These are phyloP conservation scores for Drosophila chauvacae DNA, from an alignment of 1,140 invertebrate species.

Conservation along the genomic window DNA sequence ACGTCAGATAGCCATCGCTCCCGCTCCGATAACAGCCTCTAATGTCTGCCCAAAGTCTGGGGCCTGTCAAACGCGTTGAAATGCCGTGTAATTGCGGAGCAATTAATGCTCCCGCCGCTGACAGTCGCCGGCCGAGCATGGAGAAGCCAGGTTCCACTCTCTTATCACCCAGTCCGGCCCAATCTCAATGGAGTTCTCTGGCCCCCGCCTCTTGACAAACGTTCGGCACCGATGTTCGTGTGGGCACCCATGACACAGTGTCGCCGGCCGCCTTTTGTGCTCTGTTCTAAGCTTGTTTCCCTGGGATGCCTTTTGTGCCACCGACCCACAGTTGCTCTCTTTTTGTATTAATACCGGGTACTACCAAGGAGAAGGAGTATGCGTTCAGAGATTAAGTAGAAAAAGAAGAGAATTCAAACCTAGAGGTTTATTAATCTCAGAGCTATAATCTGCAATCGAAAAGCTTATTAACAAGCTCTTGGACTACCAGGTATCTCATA, in stretches of 20 bases:
- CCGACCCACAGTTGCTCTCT: background rate
- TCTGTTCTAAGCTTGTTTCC: conserved; percentile 39
- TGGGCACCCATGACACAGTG: conserved; percentile 12
- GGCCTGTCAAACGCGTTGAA: conserved; percentile 19
- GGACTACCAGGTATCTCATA: conserved; percentile 7
- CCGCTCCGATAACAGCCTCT: conserved; percentile 16
- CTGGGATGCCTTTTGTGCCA: background rate
- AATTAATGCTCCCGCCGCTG: conserved; percentile 26
- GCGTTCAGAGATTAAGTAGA: background rate
- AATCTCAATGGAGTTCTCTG: background rate
- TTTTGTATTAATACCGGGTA: conserved; percentile 4
- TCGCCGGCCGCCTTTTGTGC: conserved; percentile 20
- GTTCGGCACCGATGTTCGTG: conserved; percentile 16
- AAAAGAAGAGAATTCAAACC: rapidly evolving
- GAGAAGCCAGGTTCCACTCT: background rate
- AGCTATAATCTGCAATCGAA: too few relatives aligned
- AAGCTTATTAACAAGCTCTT: background rate
- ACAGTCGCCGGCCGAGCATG: background rate
- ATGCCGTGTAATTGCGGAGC: conserved; percentile 36
- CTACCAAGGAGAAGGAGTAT: background rate
- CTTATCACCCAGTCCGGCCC: conserved; percentile 6
- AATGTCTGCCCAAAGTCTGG: conserved; percentile 21
- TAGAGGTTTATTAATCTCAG: background rate
- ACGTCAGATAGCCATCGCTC: background rate
- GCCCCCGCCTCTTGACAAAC: conserved; percentile 4